phyloP scores from a whole-genome alignment of 2,113 vertebrate species.

The Hippoglossus stenolepis region DNA sequence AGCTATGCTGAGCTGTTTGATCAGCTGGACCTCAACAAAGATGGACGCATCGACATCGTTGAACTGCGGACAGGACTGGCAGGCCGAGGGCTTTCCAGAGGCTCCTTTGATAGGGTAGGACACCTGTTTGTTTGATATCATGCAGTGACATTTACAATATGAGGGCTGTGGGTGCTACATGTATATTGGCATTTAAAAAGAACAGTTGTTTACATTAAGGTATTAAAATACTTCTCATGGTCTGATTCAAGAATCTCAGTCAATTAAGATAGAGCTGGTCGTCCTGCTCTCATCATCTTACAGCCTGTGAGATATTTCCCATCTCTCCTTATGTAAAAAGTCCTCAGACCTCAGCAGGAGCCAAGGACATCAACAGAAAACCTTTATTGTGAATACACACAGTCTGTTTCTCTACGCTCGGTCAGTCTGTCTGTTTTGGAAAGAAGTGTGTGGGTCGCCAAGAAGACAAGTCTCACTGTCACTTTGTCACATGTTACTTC shows the following conservation, averaged over 20 bases:
- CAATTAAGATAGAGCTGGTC: no score
- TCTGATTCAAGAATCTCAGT: no score
- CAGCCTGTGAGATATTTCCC: not conserved
- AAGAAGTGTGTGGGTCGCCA: not conserved
- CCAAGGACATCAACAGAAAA: conserved; percentile 11
- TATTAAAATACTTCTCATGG: no score
- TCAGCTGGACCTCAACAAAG: conserved; percentile 90
- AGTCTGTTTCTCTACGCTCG: not conserved
- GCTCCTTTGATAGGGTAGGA: conserved; percentile 78
- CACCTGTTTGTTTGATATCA: not conserved
- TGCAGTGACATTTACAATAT: not conserved
- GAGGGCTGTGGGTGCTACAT: not conserved
- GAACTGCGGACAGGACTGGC: conserved; percentile 88
- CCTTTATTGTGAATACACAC: conserved; percentile 45
- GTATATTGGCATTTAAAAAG: not conserved
- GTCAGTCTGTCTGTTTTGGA: not conserved
- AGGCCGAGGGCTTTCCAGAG: conserved; percentile 76
- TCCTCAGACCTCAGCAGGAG: not conserved
- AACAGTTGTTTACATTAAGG: not conserved
- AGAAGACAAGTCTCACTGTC: not conserved
- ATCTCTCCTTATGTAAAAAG: not conserved
- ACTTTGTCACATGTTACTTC: not conserved
- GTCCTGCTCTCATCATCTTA: not conserved
- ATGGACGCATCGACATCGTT: conserved; percentile 87
- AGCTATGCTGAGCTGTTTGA: conserved; percentile 87